Evolutionary conservation across 2,888 invertebrate species (phyloP).

Genomic region (Blera fallax): DNA sequence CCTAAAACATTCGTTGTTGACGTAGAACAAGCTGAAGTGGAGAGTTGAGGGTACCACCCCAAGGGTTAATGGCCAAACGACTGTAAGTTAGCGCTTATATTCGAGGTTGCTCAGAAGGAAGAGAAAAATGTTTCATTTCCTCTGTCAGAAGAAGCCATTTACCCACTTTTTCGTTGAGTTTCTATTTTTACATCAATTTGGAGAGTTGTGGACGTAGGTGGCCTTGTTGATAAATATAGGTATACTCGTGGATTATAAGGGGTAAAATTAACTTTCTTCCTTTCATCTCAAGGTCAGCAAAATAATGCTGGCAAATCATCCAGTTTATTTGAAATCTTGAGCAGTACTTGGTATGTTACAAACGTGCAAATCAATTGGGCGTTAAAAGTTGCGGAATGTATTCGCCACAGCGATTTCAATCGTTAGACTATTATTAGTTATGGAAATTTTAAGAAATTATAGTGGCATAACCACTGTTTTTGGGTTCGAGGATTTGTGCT

Average conservation of each 20-base stretch:
- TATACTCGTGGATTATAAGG: background rate
- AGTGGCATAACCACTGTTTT: background rate
- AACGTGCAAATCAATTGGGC: constrained; percentile 1
- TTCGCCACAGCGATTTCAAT: background rate
- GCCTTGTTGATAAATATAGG: constrained; percentile 28
- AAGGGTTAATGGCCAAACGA: constrained; percentile 24
- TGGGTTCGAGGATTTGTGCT: background rate
- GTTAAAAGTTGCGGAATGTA: background rate
- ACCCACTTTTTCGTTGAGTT: background rate
- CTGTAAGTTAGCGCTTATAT: background rate
- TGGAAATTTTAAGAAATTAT: background rate
- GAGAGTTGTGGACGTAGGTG: constrained; percentile 17
- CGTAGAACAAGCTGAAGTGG: background rate
- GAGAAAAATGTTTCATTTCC: constrained; percentile 35
- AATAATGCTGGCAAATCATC: background rate
- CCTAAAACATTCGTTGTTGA: background rate
- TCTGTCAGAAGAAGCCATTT: background rate
- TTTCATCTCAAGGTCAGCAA: constrained; percentile 7
- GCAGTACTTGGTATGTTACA: background rate
- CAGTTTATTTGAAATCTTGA: background rate
- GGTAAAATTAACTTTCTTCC: constrained; percentile 5
- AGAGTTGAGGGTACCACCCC: constrained; percentile 1
- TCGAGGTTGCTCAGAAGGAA: background rate
- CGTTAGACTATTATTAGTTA: background rate
- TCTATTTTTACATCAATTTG: constrained; percentile 18